Conservation (phyloP, 2,888 invertebrate species). For the Axea sp. region DNA sequence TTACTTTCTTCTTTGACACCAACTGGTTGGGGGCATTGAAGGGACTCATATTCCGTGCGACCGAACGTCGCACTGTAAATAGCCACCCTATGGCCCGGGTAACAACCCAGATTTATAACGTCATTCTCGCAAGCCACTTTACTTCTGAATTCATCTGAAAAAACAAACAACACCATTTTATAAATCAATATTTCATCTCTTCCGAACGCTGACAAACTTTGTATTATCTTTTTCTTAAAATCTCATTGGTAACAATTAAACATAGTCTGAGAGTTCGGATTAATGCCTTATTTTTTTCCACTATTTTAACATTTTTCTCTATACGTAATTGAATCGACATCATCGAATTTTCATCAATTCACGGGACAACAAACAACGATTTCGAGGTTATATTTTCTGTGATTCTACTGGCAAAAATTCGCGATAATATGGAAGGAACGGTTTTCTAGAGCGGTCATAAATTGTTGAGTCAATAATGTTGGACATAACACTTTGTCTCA, state of each 20-base stretch:
- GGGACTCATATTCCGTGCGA: slow-evolving; percentile 91
- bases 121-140: slow-evolving; percentile 96
- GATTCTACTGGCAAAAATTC: slow-evolving; percentile 23
- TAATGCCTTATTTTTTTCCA: too few species aligned
- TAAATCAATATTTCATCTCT: slow-evolving; percentile 1
- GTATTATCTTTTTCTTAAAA: background rate
- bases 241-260: slow-evolving; percentile 14
- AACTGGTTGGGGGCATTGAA: slow-evolving; percentile 91
- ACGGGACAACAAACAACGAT: slow-evolving; percentile 46
- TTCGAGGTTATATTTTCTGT: slow-evolving; percentile 23
- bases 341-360: slow-evolving; percentile 32
- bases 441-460: slow-evolving; percentile 17
- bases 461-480: slow-evolving; percentile 50
- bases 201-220: too few species aligned
- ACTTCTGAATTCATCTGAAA: slow-evolving; percentile 94
- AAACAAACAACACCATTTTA: slow-evolving; percentile 23
- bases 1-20: slow-evolving; percentile 94
- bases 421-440: slow-evolving; percentile 23
- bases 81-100: slow-evolving; percentile 92
- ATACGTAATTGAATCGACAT: too few species aligned
- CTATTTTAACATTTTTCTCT: too few species aligned
- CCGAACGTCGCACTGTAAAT: slow-evolving; percentile 96
- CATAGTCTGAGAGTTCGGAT: background rate
- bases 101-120: slow-evolving; percentile 91
- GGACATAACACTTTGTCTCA: slow-evolving; percentile 57